phyloP scores from a whole-genome alignment of 2,113 vertebrate genomes.

The Pelecanoides urinatrix region DNA sequence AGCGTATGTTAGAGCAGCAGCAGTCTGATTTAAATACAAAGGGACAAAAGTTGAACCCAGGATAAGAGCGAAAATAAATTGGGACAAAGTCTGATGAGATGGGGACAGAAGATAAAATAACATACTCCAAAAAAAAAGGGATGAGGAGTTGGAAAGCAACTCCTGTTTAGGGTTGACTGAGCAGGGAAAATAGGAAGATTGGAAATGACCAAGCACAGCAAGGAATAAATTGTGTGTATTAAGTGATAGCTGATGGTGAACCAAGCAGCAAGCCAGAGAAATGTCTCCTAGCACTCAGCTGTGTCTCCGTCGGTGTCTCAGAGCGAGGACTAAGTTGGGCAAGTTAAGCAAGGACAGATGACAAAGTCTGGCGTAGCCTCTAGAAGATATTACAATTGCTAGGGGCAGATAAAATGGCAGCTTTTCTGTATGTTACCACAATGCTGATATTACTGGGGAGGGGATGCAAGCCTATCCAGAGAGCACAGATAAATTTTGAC shows the following conservation, averaged over 20 bases:
- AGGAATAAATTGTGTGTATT: not conserved
- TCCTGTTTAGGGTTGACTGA: not conserved
- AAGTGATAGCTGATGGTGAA: not conserved
- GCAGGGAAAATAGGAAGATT: not conserved
- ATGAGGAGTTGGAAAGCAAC: not conserved
- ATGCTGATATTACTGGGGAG: conserved; percentile 28
- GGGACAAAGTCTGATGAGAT: not conserved
- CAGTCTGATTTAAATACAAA: not conserved
- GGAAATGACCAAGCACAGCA: not conserved
- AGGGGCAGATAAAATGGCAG: conserved; percentile 35
- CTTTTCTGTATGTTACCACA: conserved; percentile 4
- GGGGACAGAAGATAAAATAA: not conserved
- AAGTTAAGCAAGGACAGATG: not conserved
- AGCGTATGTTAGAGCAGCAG: not conserved
- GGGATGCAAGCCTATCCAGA: not conserved
- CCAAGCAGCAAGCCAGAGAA: not conserved
- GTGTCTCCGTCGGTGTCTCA: not conserved
- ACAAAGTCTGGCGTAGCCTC: not conserved
- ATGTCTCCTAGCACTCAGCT: not conserved
- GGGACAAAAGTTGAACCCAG: not conserved
- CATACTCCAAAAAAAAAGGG: not conserved
- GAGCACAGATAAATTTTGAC: conserved; percentile 1
- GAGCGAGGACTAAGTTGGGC: not conserved
- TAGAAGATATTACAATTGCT: conserved; percentile 19
- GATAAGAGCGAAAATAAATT: not conserved